Percentiles rank a stretch among this genome's conserved stretches.
These are phyloP conservation scores for Odontocerum albicorne DNA, from an alignment of 2,888 invertebrate genomes.

Conservation along the genomic window DNA sequence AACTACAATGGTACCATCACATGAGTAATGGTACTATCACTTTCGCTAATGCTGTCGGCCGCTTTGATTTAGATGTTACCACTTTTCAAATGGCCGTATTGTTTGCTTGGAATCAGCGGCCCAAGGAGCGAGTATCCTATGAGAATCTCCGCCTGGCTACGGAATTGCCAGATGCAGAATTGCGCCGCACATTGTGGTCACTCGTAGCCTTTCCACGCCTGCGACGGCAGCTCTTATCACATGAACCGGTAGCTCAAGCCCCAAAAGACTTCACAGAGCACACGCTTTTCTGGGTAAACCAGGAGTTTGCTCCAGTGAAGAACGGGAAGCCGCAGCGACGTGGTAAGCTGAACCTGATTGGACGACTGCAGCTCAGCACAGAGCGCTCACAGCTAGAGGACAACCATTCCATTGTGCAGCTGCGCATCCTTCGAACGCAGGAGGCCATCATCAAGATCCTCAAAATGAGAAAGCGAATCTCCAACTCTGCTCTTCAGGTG, in stretches of 20 bases:
- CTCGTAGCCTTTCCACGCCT: conserved; percentile 95
- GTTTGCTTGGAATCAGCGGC: conserved; percentile 98
- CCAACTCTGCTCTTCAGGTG: conserved; percentile 90
- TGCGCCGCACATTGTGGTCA: conserved; percentile 94
- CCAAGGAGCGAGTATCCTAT: conserved; percentile 89
- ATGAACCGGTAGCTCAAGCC: conserved; percentile 77
- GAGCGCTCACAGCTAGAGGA: conserved; percentile 96
- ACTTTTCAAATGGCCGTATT: conserved; percentile 99
- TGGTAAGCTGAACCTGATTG: conserved; percentile 96
- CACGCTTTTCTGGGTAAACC: conserved; percentile 95
- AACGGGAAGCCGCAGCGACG: conserved; percentile 92
- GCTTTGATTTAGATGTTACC: conserved; percentile 97
- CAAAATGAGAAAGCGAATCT: conserved; percentile 95
- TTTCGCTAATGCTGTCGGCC: conserved; percentile 88
- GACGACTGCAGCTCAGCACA: conserved; percentile 91
- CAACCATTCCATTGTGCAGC: conserved; percentile 96
- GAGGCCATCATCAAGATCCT: conserved; percentile 99
- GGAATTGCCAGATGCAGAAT: conserved; percentile 93
- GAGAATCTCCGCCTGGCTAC: conserved; percentile 96
- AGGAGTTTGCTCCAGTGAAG: conserved; percentile 93
- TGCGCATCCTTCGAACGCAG: conserved; percentile 89
- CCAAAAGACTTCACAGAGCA: conserved; percentile 94
- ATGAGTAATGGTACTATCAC: conserved; percentile 99
- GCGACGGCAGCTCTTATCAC: conserved; percentile 86
- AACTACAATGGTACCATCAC: conserved; percentile 98